A percentile compares a stretch with the other conserved stretches of the same genome.
phyloP scores from a whole-genome alignment of 2,797 vertebrate genomes.

The Peromyscus melanophrys region DNA sequence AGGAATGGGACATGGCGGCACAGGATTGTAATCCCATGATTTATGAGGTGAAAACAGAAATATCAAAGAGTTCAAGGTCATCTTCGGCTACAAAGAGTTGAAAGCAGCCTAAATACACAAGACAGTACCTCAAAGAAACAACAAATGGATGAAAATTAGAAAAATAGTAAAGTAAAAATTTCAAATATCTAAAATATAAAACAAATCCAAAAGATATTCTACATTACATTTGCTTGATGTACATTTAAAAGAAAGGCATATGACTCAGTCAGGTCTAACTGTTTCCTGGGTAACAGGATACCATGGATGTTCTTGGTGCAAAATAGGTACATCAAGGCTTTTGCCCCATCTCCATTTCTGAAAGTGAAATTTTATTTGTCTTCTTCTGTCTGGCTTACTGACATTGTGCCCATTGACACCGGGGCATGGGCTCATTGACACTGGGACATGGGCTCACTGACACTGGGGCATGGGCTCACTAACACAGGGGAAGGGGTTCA shows the following conservation, averaged over 20 bases:
- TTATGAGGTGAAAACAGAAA: background rate
- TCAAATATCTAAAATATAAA: background rate
- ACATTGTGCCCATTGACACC: too few species aligned
- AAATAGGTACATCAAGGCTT: accelerated
- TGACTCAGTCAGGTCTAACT: accelerated
- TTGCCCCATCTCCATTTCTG: background rate
- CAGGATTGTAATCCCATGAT: background rate
- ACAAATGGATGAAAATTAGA: background rate
- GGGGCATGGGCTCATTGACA: too few species aligned
- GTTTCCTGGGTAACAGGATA: accelerated
- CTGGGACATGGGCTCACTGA: too few species aligned
- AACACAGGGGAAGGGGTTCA: too few species aligned
- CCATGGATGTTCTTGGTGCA: background rate
- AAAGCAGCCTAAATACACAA: background rate
- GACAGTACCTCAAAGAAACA: background rate
- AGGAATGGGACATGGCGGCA: background rate
- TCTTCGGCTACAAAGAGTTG: background rate
- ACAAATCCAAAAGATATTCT: background rate
- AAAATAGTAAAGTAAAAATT: background rate
- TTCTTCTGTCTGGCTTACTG: background rate
- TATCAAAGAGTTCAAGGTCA: background rate
- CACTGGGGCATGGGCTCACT: too few species aligned
- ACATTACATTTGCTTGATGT: background rate
- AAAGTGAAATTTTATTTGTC: background rate
- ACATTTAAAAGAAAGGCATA: background rate